phyloP scores from a whole-genome alignment of 2,888 invertebrate species.

The Aricia artaxerxes region DNA sequence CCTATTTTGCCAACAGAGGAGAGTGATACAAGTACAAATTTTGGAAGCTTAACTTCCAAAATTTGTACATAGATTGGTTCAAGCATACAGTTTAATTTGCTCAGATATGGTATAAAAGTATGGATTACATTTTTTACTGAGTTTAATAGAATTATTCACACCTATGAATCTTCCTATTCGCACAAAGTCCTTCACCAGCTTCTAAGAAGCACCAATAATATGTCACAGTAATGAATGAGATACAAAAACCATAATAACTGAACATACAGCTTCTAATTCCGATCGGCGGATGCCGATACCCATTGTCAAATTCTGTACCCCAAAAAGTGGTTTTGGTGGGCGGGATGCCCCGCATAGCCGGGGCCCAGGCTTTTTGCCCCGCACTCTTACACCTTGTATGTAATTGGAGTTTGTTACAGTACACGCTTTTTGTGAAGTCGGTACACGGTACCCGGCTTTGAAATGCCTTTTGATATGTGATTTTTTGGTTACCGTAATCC shows the following conservation, averaged over 20 bases:
- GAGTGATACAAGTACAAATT: too few species aligned
- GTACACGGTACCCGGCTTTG: neutral
- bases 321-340: constrained; percentile 24
- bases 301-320: constrained; percentile 24
- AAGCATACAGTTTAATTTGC: too few species aligned
- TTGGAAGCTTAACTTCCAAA: too few species aligned
- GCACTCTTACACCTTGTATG: constrained; percentile 42
- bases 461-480: neutral
- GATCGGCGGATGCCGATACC: constrained; percentile 21
- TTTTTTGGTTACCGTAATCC: too few species aligned
- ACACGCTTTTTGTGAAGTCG: constrained; percentile 10
- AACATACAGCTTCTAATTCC: constrained; percentile 26
- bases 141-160: too few species aligned
- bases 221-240: constrained; percentile 19
- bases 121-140: too few species aligned
- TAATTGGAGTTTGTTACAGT: constrained; percentile 28
- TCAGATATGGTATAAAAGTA: too few species aligned
- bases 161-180: neutral
- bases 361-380: neutral
- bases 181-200: neutral
- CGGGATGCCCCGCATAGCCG: constrained; percentile 23
- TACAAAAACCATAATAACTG: constrained; percentile 16
- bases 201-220: neutral
- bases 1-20: too few species aligned
- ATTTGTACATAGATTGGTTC: too few species aligned